Evolutionary conservation across 92 coral and sea anemone genomes (phyloP).

Genomic region (Virgularia gustaviana): DNA sequence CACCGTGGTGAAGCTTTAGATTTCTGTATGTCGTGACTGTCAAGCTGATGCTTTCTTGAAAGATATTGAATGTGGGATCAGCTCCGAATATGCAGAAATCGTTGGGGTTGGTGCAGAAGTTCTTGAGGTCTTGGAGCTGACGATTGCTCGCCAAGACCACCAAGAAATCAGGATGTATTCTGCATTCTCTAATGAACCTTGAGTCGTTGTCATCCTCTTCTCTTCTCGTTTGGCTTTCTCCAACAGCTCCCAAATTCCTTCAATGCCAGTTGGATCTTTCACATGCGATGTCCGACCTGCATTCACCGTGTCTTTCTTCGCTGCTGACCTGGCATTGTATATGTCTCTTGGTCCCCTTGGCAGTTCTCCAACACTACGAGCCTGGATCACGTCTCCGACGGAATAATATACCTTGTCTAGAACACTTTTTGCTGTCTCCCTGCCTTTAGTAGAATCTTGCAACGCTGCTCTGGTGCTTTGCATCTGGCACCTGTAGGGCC

Average conservation of each 20-base stretch:
- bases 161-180: constrained; percentile 52
- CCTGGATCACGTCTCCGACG: neutral
- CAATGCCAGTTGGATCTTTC: constrained; percentile 2
- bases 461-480: neutral
- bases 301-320: constrained; percentile 12
- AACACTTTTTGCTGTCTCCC: constrained; percentile 10
- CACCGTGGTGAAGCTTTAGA: neutral
- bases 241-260: constrained; percentile 1
- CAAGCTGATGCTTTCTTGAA: constrained; percentile 4
- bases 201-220: neutral
- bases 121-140: constrained; percentile 44
- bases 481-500: neutral
- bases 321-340: constrained; percentile 6
- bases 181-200: constrained; percentile 3
- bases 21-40: constrained; percentile 10
- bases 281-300: constrained; percentile 8
- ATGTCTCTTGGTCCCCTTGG: constrained; percentile 24
- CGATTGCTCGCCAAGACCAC: constrained; percentile 50
- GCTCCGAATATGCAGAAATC: constrained; percentile 9
- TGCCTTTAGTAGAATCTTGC: neutral
- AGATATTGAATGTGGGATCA: constrained; percentile 12
- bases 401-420: constrained; percentile 29
- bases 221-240: constrained; percentile 14
- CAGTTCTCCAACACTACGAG: constrained; percentile 10
- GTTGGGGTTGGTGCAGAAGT: neutral